A percentile compares a stretch with the other conserved stretches of the same genome.
These are phyloP conservation scores for Andricus grossulariae DNA, from an alignment of 1,140 invertebrate species.

Conservation along the genomic window DNA sequence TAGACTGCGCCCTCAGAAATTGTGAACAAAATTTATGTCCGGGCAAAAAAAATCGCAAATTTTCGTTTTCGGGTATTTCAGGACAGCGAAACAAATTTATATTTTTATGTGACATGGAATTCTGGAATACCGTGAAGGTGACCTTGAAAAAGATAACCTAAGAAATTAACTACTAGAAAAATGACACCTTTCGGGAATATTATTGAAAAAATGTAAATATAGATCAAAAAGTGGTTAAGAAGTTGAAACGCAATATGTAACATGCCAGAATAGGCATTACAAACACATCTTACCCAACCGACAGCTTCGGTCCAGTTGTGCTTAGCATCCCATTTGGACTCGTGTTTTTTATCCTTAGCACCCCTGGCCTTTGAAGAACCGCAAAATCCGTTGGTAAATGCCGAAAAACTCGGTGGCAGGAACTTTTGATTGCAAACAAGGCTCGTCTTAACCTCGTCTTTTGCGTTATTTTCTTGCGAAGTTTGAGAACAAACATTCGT, in stretches of 20 bases:
- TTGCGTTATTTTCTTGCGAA: slow-evolving; percentile 49
- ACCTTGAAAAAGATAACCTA: not conserved
- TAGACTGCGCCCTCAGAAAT: no score
- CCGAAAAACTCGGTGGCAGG: slow-evolving; percentile 41
- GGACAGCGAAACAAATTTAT: not conserved
- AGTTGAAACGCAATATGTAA: no score
- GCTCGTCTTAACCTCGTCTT: slow-evolving; percentile 54
- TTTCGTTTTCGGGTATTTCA: no score
- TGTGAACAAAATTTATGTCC: no score
- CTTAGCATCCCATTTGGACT: slow-evolving; percentile 60
- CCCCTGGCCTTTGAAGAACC: slow-evolving; percentile 47
- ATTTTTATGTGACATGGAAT: not conserved
- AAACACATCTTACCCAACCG: slow-evolving; percentile 61
- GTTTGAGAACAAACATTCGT: slow-evolving; percentile 66
- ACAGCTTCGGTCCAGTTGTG: slow-evolving; percentile 64
- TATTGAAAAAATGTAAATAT: not conserved
- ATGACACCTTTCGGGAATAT: not conserved
- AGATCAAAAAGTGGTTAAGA: not conserved
- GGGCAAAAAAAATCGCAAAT: no score
- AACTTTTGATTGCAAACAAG: slow-evolving; percentile 50
- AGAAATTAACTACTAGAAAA: not conserved
- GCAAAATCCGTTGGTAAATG: slow-evolving; percentile 50
- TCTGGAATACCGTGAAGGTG: not conserved
- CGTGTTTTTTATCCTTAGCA: slow-evolving; percentile 51
- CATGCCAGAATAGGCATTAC: not conserved